These are phyloP conservation scores for Polyommatus iphigenia DNA, from an alignment of 2,888 invertebrate species.

Conservation along the genomic window DNA sequence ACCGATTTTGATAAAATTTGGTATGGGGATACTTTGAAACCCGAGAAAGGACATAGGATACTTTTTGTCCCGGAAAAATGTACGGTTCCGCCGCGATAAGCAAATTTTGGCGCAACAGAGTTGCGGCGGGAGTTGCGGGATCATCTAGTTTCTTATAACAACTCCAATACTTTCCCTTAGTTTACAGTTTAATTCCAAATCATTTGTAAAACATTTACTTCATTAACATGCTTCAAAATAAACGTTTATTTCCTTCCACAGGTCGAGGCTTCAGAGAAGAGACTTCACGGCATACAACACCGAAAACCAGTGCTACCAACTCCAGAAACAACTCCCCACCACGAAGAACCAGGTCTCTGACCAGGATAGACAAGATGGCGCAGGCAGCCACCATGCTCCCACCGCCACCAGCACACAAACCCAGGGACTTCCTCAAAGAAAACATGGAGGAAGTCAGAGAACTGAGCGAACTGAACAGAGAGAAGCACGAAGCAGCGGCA, in stretches of 20 bases:
- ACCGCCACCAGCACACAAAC: slow-evolving; percentile 56
- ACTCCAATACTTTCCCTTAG: too few species aligned
- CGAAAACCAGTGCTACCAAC: slow-evolving; percentile 67
- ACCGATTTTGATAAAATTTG: too few species aligned
- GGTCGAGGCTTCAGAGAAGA: slow-evolving; percentile 78
- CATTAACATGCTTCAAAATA: too few species aligned
- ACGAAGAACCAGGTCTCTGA: slow-evolving; percentile 65
- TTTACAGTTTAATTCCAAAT: too few species aligned
- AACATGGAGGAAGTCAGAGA: slow-evolving; percentile 75
- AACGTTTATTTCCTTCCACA: slow-evolving; percentile 40
- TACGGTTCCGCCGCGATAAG: too few species aligned
- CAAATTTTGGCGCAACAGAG: too few species aligned
- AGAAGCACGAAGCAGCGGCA: slow-evolving; percentile 71
- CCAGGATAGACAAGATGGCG: slow-evolving; percentile 71
- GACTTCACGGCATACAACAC: slow-evolving; percentile 79
- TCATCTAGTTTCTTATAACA: too few species aligned
- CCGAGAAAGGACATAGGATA: too few species aligned
- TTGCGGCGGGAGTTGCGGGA: too few species aligned
- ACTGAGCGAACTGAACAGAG: slow-evolving; percentile 73
- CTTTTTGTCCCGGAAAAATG: too few species aligned
- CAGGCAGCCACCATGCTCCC: slow-evolving; percentile 59
- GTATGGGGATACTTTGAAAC: too few species aligned
- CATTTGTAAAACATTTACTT: too few species aligned
- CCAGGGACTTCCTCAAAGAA: slow-evolving; percentile 72
- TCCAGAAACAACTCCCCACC: slow-evolving; percentile 70